phyloP scores from a whole-genome alignment of 2,797 vertebrate genomes.

The Morelia viridis region DNA sequence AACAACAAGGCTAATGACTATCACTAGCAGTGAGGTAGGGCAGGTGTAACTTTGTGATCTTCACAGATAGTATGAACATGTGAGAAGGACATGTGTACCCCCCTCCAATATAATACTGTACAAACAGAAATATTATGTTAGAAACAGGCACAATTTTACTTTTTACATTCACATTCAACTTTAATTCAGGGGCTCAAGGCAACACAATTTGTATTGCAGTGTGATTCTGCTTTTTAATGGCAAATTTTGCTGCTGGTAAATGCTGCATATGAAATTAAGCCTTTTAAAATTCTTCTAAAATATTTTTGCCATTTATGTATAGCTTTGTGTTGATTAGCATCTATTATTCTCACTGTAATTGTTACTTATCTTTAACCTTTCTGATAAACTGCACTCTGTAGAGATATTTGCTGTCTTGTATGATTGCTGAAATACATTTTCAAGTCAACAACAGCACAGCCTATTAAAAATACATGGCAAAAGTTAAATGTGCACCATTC shows the following conservation, averaged over 20 bases:
- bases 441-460: slow-evolving; percentile 26
- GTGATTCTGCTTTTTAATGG: slow-evolving; percentile 26
- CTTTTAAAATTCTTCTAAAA: not conserved
- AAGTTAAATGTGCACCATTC: slow-evolving; percentile 18
- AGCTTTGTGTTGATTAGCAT: slow-evolving; percentile 30
- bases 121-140: not conserved
- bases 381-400: slow-evolving; percentile 50
- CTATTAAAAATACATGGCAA: slow-evolving; percentile 40
- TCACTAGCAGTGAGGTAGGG: not conserved
- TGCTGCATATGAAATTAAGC: slow-evolving; percentile 11
- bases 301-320: not conserved
- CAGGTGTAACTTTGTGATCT: not conserved
- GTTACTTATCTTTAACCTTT: slow-evolving; percentile 40
- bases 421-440: slow-evolving; percentile 9
- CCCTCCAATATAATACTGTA: not conserved
- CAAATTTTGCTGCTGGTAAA: slow-evolving; percentile 31
- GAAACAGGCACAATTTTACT: not conserved
- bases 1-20: not conserved
- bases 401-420: slow-evolving; percentile 45
- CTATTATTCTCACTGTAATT: not conserved
- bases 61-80: not conserved
- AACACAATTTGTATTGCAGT: slow-evolving; percentile 31
- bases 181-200: not conserved
- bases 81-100: not conserved
- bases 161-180: not conserved